Evolutionary conservation across 2,113 vertebrate species (phyloP).

Genomic region (Nothocercus nigrocapillus): DNA sequence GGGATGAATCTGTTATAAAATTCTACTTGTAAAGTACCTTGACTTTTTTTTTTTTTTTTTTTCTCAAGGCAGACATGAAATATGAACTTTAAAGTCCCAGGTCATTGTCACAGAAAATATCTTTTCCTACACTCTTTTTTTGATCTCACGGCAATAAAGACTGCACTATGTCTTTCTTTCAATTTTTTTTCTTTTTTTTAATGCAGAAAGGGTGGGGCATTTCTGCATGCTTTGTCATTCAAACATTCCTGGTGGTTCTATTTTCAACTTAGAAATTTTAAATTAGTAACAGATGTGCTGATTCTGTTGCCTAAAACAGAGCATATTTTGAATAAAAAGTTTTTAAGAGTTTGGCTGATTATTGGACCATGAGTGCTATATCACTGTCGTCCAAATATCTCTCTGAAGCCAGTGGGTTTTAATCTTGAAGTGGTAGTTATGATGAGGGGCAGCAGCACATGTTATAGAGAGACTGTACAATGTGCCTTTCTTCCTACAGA

Average conservation of each 20-base stretch:
- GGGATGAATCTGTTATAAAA: background rate
- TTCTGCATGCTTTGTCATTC: slow-evolving; percentile 53
- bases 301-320: background rate
- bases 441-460: background rate
- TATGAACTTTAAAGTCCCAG: background rate
- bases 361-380: background rate
- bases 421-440: background rate
- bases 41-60: slow-evolving; percentile 35
- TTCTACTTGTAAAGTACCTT: background rate
- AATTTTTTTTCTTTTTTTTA: slow-evolving; percentile 47
- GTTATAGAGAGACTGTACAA: background rate
- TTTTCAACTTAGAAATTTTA: slow-evolving; percentile 65
- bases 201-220: slow-evolving; percentile 46
- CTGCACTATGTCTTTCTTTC: slow-evolving; percentile 32
- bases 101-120: slow-evolving; percentile 24
- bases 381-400: too few species aligned
- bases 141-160: slow-evolving; percentile 45
- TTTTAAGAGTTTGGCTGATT: background rate
- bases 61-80: slow-evolving; percentile 4
- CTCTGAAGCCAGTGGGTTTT: background rate
- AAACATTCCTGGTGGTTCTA: slow-evolving; percentile 72
- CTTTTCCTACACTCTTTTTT: slow-evolving; percentile 29
- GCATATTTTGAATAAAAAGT: background rate
- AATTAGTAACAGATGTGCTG: slow-evolving; percentile 75
- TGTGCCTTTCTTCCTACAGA: background rate